Evolutionary conservation across 1,140 invertebrate genomes (phyloP).

Genomic region (Cydia pomonella): DNA sequence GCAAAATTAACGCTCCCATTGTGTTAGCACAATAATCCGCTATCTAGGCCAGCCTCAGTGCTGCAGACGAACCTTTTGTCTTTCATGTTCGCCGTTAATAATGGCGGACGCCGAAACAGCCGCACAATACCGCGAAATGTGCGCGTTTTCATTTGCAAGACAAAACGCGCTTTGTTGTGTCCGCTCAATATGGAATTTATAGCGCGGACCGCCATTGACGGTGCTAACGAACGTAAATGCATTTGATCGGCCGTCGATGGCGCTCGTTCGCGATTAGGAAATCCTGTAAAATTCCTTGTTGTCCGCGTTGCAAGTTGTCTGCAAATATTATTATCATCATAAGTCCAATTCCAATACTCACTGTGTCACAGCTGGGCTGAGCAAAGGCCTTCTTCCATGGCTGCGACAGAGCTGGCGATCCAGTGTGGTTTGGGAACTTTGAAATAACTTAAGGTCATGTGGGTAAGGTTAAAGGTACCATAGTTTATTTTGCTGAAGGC

Average conservation of each 20-base stretch:
- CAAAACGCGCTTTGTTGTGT: slow-evolving; percentile 80
- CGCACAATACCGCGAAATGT: slow-evolving; percentile 80
- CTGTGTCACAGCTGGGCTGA: too few relatives aligned
- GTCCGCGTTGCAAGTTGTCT: background rate
- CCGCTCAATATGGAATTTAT: slow-evolving; percentile 80
- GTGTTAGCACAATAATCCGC: slow-evolving; percentile 80
- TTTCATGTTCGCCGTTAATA: slow-evolving; percentile 81
- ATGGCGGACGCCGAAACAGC: slow-evolving; percentile 80
- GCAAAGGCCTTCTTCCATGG: too few relatives aligned
- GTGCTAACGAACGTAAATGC: slow-evolving; percentile 76
- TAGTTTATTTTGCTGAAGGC: too few relatives aligned
- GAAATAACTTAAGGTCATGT: too few relatives aligned
- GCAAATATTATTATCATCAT: background rate
- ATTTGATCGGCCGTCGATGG: slow-evolving; percentile 61
- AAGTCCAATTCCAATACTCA: too few relatives aligned
- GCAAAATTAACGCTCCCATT: slow-evolving; percentile 80
- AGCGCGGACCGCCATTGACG: slow-evolving; percentile 77
- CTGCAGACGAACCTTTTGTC: slow-evolving; percentile 81
- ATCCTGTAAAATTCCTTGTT: background rate
- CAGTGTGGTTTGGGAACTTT: too few relatives aligned
- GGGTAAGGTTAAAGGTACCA: too few relatives aligned
- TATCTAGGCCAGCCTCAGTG: slow-evolving; percentile 80
- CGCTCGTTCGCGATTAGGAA: slow-evolving; percentile 20
- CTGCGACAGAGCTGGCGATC: too few relatives aligned
- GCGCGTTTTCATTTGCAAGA: slow-evolving; percentile 81